Conservation (phyloP, 1,140 invertebrate genomes). For the Ostrea edulis region DNA sequence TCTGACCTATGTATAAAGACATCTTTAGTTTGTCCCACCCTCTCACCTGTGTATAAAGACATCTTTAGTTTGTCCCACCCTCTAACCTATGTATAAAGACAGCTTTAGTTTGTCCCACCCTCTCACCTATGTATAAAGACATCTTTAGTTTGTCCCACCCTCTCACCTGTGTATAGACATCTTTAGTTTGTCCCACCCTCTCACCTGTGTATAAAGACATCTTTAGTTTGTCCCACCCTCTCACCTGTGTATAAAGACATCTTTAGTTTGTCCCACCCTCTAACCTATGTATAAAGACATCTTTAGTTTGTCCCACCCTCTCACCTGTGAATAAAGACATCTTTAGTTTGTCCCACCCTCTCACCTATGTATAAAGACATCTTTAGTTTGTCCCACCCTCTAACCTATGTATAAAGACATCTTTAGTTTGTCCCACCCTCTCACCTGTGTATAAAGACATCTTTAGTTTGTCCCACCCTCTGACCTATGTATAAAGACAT, state of each 20-base stretch:
- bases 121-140: constrained; percentile 91
- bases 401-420: constrained; percentile 91
- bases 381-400: constrained; percentile 91
- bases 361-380: constrained; percentile 91
- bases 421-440: constrained; percentile 91
- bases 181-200: constrained; percentile 91
- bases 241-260: constrained; percentile 91
- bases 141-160: constrained; percentile 90
- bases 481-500: constrained; percentile 91
- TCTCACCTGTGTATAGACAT: constrained; percentile 91
- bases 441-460: constrained; percentile 91
- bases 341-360: constrained; percentile 91
- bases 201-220: constrained; percentile 91
- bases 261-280: constrained; percentile 91
- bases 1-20: constrained; percentile 91
- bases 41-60: constrained; percentile 91
- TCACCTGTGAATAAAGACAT: constrained; percentile 91
- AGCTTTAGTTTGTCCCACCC: constrained; percentile 90
- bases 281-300: constrained; percentile 91
- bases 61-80: constrained; percentile 90
- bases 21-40: constrained; percentile 90
- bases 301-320: constrained; percentile 91
- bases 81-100: constrained; percentile 91
- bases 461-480: constrained; percentile 91
- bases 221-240: constrained; percentile 91